Base-by-base conservation (phyloP, 2,113 vertebrate species). In the Hydropotes inermis region DNA sequence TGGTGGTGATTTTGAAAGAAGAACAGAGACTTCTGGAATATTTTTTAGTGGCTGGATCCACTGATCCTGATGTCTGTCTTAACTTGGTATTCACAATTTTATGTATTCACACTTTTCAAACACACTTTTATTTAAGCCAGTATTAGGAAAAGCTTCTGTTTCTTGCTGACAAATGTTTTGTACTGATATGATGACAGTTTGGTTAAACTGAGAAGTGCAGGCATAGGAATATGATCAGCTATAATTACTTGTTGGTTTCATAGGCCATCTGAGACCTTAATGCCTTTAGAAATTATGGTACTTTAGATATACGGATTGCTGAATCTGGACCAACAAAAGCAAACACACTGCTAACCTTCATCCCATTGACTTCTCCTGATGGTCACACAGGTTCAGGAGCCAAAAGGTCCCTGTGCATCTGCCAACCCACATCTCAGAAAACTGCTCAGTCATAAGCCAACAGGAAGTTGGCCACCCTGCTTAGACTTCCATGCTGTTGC, bases 401-500 rank as follows among this genome's bases (percentile, higher is more conserved):
- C 36, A 86, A 89, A 74, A 27, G 1, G 3, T n/a, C 12, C 8
- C 15, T 55, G 28, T 25, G 5, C 17, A 82, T 27, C 7, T 87
- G 33, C 6, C 27, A 58, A 12, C 0, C 9, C 21, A 54, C 0
- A 2, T 45, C 27, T 89, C 10, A 76, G 14, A 21, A 64, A 64
- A 81, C 14, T 14, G 30, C 9, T 88, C 55, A 67, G 19, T 33
- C 19, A 47, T n/a, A 1, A 30, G 19, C 25, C 57, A 50, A 50
- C 3, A 39, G 28, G 16, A 83, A 78, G 27, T 15, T 0, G 0
- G 2, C 11, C 6, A 55, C 1, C 15, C 5, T 84, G 0, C 7
- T 2, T 43, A 17, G 12, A 11, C 2, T 60, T 50, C 30, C 10
- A 7, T 57, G 74, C 5, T 33, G 6, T 17, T 81, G 0, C 7